Evolutionary conservation across 1,140 invertebrate genomes (phyloP), one percentile per base, ranked within the genome.

Genomic region (Helicorthomorpha holstii): DNA sequence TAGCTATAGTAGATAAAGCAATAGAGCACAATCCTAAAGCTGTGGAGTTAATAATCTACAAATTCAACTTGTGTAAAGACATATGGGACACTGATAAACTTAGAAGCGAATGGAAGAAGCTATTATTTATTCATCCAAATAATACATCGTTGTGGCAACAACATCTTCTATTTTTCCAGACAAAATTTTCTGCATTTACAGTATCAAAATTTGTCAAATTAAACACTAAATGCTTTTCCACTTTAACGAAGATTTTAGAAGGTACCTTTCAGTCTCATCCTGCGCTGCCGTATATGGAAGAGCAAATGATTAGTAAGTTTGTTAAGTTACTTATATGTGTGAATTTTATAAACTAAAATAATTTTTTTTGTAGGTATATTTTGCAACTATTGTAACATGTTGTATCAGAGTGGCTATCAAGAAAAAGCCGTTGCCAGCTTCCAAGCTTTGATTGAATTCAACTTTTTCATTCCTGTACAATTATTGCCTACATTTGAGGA

Each of bases 381-480:
- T 19, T 43, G 47, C 25, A 29, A 69, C 51, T 64, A 67, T 45
- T 67, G 66, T 55, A 55, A 56, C 29, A 63, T 70, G 52, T 58
- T 72, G 27, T 58, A 63, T 24, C 64, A 68, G 50, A 52, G 57
- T 44, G 72, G 71, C n/a, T 61, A 65, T 56, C 63, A 59, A n/a
- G 73, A 75, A 58, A 67, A 63, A 56, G 66, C 70, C 14, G 51
- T 73, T 14, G 69, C 67, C 1, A 58, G 62, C 19, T 72, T 63
- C 55, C 73, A 75, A 57, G 69, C 70, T 26, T 45, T 69, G 38
- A 58, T 74, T 22, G 73, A 75, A 54, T 68, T 71, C 51, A 74
- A 73, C 57, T 58, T 71, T 14, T 71, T 66, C 54, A 57, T 59
- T 24, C 69, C 71, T 7, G 7, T 48, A 19, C 10, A 27, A 22